phyloP scores from a whole-genome alignment of 2,113 vertebrate species.

The Campylorhamphus procurvoides region DNA sequence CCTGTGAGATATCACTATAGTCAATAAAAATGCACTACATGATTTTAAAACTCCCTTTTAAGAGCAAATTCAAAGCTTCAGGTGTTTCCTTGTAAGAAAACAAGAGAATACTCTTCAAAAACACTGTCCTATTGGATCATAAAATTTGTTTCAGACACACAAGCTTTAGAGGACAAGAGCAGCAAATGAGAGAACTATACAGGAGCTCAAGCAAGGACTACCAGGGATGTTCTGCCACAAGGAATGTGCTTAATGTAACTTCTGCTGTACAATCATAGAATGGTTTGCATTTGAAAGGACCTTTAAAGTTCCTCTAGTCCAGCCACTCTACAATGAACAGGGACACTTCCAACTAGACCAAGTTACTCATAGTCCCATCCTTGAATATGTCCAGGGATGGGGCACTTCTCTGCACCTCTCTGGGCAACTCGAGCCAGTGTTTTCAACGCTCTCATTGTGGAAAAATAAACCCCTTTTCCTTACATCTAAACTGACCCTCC shows the following conservation, averaged over 20 bases:
- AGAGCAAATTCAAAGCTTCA: not conserved
- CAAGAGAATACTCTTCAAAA: not conserved
- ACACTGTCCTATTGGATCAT: accelerated
- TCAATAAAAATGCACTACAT: not conserved
- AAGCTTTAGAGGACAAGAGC: not conserved
- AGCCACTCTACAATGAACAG: not conserved
- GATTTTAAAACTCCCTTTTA: not conserved
- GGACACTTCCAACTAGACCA: not conserved
- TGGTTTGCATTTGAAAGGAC: not conserved
- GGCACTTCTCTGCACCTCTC: not conserved
- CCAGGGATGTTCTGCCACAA: not conserved
- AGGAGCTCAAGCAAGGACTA: not conserved
- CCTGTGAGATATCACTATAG: not conserved
- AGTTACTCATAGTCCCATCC: not conserved
- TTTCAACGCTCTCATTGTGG: not conserved
- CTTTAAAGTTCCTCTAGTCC: not conserved
- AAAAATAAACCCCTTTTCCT: not conserved
- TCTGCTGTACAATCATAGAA: not conserved
- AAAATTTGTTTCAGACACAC: not conserved
- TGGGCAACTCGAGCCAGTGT: not conserved
- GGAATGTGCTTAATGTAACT: not conserved
- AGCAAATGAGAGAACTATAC: accelerated
- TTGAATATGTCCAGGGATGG: not conserved
- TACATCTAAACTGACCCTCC: not conserved
- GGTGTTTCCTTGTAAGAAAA: not conserved